phyloP scores from a whole-genome alignment of 2,797 vertebrate species.

The Limosa lapponica region DNA sequence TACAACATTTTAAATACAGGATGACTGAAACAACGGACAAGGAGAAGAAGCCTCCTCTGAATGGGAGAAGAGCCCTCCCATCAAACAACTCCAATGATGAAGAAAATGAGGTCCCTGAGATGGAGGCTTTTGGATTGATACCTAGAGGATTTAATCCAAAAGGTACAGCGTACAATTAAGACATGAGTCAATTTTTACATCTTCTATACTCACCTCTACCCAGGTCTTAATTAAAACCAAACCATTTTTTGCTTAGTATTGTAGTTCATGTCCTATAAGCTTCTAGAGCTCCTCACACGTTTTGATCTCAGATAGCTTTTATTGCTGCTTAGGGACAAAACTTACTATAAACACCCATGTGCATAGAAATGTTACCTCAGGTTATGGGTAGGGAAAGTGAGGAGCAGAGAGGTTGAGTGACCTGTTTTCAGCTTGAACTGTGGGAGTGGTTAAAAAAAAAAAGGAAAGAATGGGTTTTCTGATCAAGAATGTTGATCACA shows the following conservation, averaged over 20 bases:
- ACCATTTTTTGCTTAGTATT: neutral
- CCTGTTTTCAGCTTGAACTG: neutral
- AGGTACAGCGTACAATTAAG: constrained; percentile 76
- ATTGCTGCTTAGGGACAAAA: neutral
- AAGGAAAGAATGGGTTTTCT: neutral
- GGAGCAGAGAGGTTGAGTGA: neutral
- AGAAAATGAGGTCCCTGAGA: constrained; percentile 80
- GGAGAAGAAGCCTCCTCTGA: constrained; percentile 66
- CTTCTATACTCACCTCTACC: neutral
- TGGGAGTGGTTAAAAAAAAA: neutral
- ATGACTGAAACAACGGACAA: constrained; percentile 68
- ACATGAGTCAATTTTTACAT: neutral
- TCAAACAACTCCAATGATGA: constrained; percentile 84
- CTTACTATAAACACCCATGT: neutral
- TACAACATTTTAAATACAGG: neutral
- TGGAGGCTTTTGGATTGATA: constrained; percentile 80
- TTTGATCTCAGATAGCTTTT: neutral
- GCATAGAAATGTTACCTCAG: neutral
- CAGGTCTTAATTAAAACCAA: neutral
- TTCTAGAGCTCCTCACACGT: neutral
- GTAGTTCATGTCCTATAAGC: neutral
- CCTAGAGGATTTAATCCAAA: constrained; percentile 84
- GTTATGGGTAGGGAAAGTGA: neutral
- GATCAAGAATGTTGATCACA: neutral
- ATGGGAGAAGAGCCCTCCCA: constrained; percentile 82